Base-by-base conservation (phyloP, 2,113 vertebrate genomes). In the Hippocampus abdominalis region DNA sequence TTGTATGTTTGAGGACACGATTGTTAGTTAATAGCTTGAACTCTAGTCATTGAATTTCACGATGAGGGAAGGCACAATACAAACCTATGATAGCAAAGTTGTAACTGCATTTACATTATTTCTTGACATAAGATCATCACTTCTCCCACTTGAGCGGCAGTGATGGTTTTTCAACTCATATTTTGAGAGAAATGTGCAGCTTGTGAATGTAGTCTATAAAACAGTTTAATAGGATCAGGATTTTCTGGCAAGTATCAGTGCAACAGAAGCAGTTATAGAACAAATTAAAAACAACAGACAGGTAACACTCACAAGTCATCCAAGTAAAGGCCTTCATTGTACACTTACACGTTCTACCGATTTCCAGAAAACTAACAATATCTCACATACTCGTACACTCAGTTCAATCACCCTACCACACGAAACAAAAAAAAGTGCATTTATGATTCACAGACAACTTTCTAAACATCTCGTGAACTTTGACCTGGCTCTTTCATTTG, bases 211-310 rank as follows among this genome's bases (percentile, higher is more conserved):
- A 78, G 75, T 86, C 79, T 81, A 85, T 70, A 88, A 90, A 88
- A 89, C 74, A 81, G 70, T 90, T 90, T 86, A 84, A 89, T 85
- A 84, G 87, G 71, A 73, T 86, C 57, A 81, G 75, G 73, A 68
- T 81, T 77, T 84, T 87, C 84, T 86, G 86, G 81, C 84, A 87
- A 80, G 80, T 83, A 85, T 90, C 89, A 90, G 90, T 91, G 90
- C 90, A 91, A 91, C 86, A 84, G 75, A 89, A 90, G 81, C 85
- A 81, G 73, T 83, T 71, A 81, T 68, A 80, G 67, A 80, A 83
- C 82, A 85, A 39, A 79, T 59, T 29, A 16, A 18, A 29, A 77
- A 81, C 73, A 79, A 71, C 12, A 77, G 68, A 81, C 29, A 84
- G 74, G 63, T 75, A 61, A 80, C 44, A 79, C 68, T 60, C 39